A percentile compares a stretch with the other conserved stretches of the same genome.
Conservation (phyloP, 2,888 invertebrate genomes). For the Enchytraeus crypticus region DNA sequence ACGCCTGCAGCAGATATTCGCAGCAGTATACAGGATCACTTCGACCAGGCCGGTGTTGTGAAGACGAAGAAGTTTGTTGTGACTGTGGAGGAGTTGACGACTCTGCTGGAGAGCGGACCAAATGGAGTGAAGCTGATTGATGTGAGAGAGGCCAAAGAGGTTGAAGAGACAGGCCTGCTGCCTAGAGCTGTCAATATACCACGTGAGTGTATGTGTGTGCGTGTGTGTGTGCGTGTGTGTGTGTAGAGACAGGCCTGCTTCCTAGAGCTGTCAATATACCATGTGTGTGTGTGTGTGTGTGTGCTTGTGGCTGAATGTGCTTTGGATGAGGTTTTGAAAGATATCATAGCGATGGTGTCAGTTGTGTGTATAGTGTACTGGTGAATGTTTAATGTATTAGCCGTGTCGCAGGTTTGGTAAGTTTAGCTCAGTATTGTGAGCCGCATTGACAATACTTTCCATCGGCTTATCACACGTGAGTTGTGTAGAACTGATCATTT, state of each 20-base stretch:
- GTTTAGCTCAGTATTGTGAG: not conserved
- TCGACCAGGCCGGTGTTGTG: not conserved
- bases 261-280: conserved; percentile 41
- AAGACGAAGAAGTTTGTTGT: not conserved
- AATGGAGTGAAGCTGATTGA: conserved; percentile 35
- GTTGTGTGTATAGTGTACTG: no score
- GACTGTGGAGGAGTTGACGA: conserved; percentile 23
- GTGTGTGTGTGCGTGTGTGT: no score
- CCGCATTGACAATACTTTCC: no score
- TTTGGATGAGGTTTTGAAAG: no score
- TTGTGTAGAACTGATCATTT: no score
- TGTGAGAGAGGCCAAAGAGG: conserved; percentile 40
- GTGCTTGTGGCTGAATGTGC: no score
- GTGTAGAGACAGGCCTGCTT: conserved; percentile 37
- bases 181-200: conserved; percentile 41
- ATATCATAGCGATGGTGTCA: no score
- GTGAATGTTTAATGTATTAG: no score
- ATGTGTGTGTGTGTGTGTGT: conserved; percentile 27
- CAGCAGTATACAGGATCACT: not conserved
- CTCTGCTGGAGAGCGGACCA: conserved; percentile 20
- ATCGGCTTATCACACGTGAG: no score
- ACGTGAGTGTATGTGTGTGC: conserved; percentile 27
- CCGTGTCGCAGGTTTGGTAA: not conserved
- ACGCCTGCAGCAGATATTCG: not conserved
- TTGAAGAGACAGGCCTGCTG: conserved; percentile 37